Evolutionary conservation across 2,113 vertebrate genomes (phyloP).

Genomic region (Butorides virescens): DNA sequence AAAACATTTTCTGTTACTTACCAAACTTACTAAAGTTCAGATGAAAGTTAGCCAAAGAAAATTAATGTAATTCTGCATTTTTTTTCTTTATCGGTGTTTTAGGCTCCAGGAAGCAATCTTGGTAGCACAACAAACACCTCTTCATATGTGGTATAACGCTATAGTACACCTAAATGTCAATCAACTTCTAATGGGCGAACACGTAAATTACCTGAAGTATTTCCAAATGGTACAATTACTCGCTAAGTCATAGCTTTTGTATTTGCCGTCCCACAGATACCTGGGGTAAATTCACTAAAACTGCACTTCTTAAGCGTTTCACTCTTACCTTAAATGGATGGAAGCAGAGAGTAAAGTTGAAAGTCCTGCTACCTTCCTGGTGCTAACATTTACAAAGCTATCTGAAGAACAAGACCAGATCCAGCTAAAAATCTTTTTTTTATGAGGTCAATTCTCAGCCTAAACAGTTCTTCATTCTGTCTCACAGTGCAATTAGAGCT

Average conservation of each 20-base stretch:
- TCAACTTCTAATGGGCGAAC: neutral
- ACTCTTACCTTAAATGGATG: neutral
- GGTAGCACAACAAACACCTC: neutral
- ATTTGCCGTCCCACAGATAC: neutral
- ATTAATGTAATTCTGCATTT: neutral
- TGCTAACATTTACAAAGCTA: neutral
- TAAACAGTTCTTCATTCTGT: neutral
- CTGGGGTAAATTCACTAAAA: neutral
- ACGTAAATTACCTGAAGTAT: neutral
- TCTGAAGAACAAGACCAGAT: neutral
- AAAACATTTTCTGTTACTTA: neutral
- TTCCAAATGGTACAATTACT: neutral
- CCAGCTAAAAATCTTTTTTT: neutral
- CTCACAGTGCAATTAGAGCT: neutral
- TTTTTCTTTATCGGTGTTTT: neutral
- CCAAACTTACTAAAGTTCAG: neutral
- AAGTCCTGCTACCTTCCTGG: rapidly evolving
- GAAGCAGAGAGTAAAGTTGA: neutral
- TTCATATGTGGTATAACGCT: neutral
- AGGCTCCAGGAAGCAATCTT: neutral
- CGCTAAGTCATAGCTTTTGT: neutral
- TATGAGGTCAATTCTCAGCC: neutral
- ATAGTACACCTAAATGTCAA: neutral
- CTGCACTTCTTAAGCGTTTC: neutral
- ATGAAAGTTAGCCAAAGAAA: neutral